Base-by-base conservation (phyloP, 2,113 vertebrate species). In the Gobio gobio region DNA sequence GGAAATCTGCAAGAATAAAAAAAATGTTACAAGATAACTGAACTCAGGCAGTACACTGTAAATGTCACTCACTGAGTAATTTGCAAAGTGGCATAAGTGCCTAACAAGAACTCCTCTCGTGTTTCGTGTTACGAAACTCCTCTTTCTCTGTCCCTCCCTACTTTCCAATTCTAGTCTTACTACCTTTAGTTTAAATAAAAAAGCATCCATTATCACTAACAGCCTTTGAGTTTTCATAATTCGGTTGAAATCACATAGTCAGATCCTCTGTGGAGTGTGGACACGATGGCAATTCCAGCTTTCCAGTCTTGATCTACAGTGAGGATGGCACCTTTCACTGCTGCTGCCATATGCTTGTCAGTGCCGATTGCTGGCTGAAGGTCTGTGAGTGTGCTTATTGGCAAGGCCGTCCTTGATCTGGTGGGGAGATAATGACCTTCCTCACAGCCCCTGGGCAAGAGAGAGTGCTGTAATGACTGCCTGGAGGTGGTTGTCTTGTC, bases 361-460 rank as follows among this genome's bases (percentile, higher is more conserved):
- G 54, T 33, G 86, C 83, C 88, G 89, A 90, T 93, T 92, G 92
- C 89, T 20, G 5, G 26, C 9, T 78, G 51, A 1, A 3, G 45
- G 82, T 87, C 66, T 78, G 45, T 2, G 40, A 16, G 26, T 75
- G 18, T 66, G 83, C 47, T 81, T 85, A 89, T 70, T 26, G 59
- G 49, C 82, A 10, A 54, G 73, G 88, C 83, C 63, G 3, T 40
- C 49, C 80, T 70, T 80, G 66, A 72, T 85, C 76, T 61, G 83
- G 74, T 26, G 64, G 84, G 72, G 63, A 78, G 58, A 87, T 89
- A 88, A 89, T 92, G 86, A 89, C 89, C 89, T 91, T 87, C 76
- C 66, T 70, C 61, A 51, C 68, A 43, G 51, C 45, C 78, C 78
- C 64, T 66, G 83, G 78, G 54, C 78, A 56, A 72, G 64, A 83